phyloP scores from a whole-genome alignment of 2,113 vertebrate species.

The Gallinago media region DNA sequence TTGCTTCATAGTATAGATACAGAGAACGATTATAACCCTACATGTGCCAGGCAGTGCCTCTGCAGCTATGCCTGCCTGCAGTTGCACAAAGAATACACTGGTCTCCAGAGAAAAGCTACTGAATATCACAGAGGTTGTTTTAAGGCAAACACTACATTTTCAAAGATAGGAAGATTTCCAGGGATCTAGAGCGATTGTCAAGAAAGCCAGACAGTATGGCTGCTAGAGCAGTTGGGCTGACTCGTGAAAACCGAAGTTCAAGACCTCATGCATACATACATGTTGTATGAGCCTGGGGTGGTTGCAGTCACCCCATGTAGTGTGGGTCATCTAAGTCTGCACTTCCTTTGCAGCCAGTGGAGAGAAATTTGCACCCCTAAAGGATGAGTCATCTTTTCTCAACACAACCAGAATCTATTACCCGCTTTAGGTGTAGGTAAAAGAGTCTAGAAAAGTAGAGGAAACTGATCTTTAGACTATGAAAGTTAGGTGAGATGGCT shows the following conservation, averaged over 20 bases:
- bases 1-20: not conserved
- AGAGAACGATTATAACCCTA: not conserved
- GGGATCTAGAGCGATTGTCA: not conserved
- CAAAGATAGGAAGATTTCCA: not conserved
- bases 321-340: not conserved
- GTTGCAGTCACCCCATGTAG: not conserved
- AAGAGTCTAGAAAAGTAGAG: not conserved
- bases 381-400: not conserved
- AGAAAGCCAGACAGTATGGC: not conserved
- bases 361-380: slow-evolving; percentile 7
- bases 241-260: not conserved
- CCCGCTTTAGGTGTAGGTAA: not conserved
- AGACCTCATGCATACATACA: not conserved
- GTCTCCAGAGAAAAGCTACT: not conserved
- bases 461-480: not conserved
- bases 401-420: not conserved
- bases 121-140: not conserved
- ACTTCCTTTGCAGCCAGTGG: not conserved
- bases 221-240: not conserved
- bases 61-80: not conserved
- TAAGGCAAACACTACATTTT: not conserved
- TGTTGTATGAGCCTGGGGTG: not conserved
- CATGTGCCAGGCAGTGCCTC: not conserved
- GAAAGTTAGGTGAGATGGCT: not conserved
- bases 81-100: not conserved